Conservation (phyloP, 2,888 invertebrate species). For the Drosophila algonquin region DNA sequence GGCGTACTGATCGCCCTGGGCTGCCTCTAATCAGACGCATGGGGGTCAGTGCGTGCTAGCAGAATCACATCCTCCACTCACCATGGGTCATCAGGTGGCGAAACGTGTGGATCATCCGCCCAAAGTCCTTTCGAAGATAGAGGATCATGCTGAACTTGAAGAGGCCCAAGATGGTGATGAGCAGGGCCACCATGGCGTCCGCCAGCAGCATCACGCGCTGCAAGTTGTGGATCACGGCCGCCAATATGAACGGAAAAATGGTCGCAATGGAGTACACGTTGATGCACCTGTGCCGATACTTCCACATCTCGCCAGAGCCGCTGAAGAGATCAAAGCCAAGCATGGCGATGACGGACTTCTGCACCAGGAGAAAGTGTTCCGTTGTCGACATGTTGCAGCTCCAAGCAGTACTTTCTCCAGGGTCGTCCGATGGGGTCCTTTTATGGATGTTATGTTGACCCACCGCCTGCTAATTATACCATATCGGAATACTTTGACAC, state of each 20-base stretch:
- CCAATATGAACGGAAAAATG: constrained; percentile 28
- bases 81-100: constrained; percentile 36
- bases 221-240: constrained; percentile 29
- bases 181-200: constrained; percentile 38
- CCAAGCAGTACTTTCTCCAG: background rate
- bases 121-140: constrained; percentile 25
- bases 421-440: background rate
- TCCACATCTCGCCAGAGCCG: constrained; percentile 23
- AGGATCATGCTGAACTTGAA: constrained; percentile 50
- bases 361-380: constrained; percentile 45
- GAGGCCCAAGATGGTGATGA: constrained; percentile 42
- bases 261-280: constrained; percentile 20
- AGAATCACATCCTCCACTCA: constrained; percentile 1
- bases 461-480: constrained; percentile 13
- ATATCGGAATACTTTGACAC: background rate
- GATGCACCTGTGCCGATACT: constrained; percentile 32
- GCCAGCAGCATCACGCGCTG: constrained; percentile 43
- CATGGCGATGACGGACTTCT: constrained; percentile 31
- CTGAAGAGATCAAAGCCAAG: constrained; percentile 48
- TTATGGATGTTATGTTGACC: background rate
- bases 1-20: constrained; percentile 4
- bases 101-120: constrained; percentile 30
- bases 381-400: constrained; percentile 1
- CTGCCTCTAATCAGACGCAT: constrained; percentile 25
- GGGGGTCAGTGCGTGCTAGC: background rate